These are phyloP conservation scores for Drosophila sp. DNA, from an alignment of 1,140 invertebrate genomes.

Conservation along the genomic window DNA sequence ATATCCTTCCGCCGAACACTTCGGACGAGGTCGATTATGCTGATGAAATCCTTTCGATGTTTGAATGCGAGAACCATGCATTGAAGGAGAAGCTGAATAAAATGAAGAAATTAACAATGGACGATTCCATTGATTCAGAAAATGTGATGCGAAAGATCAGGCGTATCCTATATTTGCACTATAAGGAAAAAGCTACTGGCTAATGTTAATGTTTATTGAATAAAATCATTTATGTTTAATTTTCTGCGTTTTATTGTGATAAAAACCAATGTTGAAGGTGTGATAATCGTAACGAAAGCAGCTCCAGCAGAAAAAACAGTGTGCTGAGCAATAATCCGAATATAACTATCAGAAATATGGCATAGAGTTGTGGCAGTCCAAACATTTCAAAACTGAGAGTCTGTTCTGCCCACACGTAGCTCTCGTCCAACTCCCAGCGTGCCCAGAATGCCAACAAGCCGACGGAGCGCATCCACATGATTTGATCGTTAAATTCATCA, in stretches of 20 bases:
- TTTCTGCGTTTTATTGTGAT: conserved; percentile 12
- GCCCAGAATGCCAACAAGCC: conserved; percentile 59
- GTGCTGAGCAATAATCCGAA: conserved; percentile 40
- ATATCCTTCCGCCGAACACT: too few species aligned
- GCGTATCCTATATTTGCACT: too few species aligned
- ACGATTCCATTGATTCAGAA: too few species aligned
- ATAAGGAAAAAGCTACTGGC: too few species aligned
- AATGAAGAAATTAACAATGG: too few species aligned
- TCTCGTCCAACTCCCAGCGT: conserved; percentile 54
- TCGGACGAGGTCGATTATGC: too few species aligned
- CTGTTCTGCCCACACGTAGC: conserved; percentile 8
- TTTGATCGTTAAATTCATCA: conserved; percentile 69
- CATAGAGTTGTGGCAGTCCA: conserved; percentile 47
- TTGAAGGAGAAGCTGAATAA: too few species aligned
- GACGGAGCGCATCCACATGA: conserved; percentile 66
- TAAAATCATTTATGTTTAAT: not conserved
- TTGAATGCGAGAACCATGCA: too few species aligned
- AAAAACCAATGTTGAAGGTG: conserved; percentile 20
- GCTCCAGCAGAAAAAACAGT: conserved; percentile 50
- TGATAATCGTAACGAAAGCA: conserved; percentile 30
- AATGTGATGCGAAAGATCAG: too few species aligned
- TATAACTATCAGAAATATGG: conserved; percentile 48
- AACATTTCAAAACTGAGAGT: conserved; percentile 26
- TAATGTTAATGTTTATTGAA: not conserved
- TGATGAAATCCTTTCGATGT: too few species aligned